Evolutionary conservation across 1,140 invertebrate genomes (phyloP).

Genomic region (Drosophila yakuba): DNA sequence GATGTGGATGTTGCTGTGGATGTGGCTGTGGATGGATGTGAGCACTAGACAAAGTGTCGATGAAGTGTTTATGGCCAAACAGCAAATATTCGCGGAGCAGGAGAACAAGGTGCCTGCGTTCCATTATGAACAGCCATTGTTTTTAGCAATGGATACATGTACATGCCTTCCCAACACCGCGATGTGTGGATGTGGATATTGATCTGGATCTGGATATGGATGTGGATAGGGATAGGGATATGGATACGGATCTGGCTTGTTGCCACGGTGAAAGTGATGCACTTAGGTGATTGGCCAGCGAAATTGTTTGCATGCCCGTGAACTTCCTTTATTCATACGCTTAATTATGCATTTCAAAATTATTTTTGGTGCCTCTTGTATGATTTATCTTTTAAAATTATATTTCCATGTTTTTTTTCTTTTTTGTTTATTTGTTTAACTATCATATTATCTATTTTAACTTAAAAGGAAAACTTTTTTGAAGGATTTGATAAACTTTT

Average conservation of each 20-base stretch:
- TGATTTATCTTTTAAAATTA: too few species aligned
- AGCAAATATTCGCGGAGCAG: slow-evolving; percentile 15
- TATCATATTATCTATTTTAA: too few species aligned
- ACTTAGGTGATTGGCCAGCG: neutral
- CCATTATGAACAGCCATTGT: slow-evolving; percentile 17
- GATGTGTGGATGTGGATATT: neutral
- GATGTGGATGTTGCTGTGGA: slow-evolving; percentile 4
- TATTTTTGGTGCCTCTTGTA: too few species aligned
- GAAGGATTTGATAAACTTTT: too few species aligned
- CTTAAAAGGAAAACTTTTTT: too few species aligned
- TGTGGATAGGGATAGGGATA: too few species aligned
- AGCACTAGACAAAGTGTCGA: slow-evolving; percentile 56
- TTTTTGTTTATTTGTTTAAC: too few species aligned
- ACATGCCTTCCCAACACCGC: slow-evolving; percentile 30
- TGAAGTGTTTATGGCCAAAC: slow-evolving; percentile 74
- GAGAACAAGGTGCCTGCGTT: slow-evolving; percentile 11
- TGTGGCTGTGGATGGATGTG: slow-evolving; percentile 1
- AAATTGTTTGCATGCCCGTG: neutral
- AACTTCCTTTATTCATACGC: too few species aligned
- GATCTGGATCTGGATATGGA: too few species aligned
- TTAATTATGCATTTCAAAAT: too few species aligned
- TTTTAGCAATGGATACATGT: slow-evolving; percentile 44
- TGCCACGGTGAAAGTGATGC: slow-evolving; percentile 10
- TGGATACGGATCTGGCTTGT: neutral
- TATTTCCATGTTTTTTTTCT: too few species aligned